Percentiles rank a stretch among this genome's conserved stretches.
phyloP scores from a whole-genome alignment of 2,888 invertebrate species.

The Leucophenga maculata region DNA sequence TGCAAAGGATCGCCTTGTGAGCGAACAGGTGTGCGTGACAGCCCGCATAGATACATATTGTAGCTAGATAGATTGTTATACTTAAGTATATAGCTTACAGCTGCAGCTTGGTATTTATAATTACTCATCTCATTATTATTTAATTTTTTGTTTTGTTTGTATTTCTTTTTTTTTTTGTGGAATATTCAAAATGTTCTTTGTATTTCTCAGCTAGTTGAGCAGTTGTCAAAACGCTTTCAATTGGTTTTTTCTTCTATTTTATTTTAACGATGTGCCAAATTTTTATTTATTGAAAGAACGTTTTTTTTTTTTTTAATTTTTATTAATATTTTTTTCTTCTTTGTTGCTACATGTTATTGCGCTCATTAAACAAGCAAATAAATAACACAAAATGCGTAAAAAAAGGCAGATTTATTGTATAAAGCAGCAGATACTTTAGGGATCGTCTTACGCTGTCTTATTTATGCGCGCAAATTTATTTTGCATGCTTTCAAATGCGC shows the following conservation, averaged over 20 bases:
- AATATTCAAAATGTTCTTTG: no score
- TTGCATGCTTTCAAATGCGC: constrained; percentile 45
- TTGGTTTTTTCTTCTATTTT: background rate
- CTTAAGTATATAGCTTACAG: no score
- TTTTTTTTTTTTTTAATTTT: background rate
- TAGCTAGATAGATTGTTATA: no score
- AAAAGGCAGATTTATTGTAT: background rate
- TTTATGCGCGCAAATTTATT: constrained; percentile 4
- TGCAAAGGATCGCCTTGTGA: no score
- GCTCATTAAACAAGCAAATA: constrained; percentile 6
- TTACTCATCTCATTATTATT: no score
- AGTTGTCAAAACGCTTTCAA: background rate
- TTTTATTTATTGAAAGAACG: constrained; percentile 7
- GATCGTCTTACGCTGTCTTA: background rate
- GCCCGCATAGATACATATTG: no score
- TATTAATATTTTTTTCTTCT: background rate
- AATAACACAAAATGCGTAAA: background rate
- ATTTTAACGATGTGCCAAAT: constrained; percentile 3
- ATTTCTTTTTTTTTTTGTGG: no score
- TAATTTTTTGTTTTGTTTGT: no score
- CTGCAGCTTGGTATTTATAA: no score
- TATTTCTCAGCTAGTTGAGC: no score
- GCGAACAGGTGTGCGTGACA: no score
- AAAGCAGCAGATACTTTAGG: background rate
- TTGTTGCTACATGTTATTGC: background rate